A percentile compares a stretch with the other conserved stretches of the same genome.
phyloP scores from a whole-genome alignment of 1,140 invertebrate species.

The Drosophila repleta region DNA sequence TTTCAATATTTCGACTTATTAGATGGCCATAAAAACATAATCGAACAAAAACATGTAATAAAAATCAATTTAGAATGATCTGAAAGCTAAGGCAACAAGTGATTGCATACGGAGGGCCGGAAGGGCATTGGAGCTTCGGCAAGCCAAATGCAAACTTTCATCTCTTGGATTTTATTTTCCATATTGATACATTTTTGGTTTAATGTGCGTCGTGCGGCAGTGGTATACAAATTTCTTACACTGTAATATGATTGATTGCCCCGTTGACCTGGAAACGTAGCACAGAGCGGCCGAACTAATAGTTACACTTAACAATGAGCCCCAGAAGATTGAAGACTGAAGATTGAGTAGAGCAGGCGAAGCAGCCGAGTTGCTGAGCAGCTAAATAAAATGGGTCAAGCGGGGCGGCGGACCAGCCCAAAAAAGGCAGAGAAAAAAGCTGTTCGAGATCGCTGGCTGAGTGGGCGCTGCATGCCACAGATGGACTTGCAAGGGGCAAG shows the following conservation, averaged over 20 bases:
- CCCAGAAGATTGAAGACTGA: constrained; percentile 33
- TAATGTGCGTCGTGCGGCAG: constrained; percentile 43
- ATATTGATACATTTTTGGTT: constrained; percentile 31
- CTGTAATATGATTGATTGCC: constrained; percentile 80
- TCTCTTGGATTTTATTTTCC: constrained; percentile 13
- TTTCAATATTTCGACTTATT: background rate
- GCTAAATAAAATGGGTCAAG: constrained; percentile 68
- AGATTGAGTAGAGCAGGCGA: constrained; percentile 50
- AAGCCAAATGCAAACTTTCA: background rate
- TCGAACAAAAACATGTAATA: too few relatives aligned
- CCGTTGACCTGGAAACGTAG: constrained; percentile 77
- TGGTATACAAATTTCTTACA: constrained; percentile 76
- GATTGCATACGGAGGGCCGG: too few relatives aligned
- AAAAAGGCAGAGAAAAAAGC: constrained; percentile 36
- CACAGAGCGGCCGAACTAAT: constrained; percentile 63
- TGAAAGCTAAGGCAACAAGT: background rate
- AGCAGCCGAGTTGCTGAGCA: constrained; percentile 23
- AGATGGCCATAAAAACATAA: too few relatives aligned
- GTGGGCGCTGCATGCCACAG: constrained; percentile 67
- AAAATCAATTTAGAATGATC: too few relatives aligned
- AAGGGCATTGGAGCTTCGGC: constrained; percentile 6
- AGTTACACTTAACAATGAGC: constrained; percentile 77
- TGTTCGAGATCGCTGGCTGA: constrained; percentile 32
- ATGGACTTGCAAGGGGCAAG: constrained; percentile 48
- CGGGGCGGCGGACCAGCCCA: constrained; percentile 53